Evolutionary conservation across 2,797 vertebrate species (phyloP).

Genomic region (Naso thynnoides): DNA sequence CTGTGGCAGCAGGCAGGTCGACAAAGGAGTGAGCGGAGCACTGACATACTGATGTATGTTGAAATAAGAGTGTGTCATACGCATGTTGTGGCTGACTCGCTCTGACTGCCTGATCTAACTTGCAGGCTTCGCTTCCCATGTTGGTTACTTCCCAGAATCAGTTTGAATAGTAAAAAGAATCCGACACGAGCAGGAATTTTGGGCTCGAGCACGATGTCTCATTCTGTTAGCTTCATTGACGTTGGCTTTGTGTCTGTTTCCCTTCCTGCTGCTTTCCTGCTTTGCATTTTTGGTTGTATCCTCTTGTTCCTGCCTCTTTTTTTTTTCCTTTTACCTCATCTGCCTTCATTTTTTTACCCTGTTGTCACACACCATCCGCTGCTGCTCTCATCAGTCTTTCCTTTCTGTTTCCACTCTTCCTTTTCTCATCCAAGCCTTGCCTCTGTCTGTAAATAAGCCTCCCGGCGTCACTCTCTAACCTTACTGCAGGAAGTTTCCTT

Average conservation of each 20-base stretch:
- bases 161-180: neutral
- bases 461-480: conserved; percentile 69
- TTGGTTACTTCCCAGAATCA: conserved; percentile 17
- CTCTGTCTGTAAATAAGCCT: conserved; percentile 69
- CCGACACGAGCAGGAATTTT: neutral
- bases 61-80: no score
- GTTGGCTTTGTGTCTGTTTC: conserved; percentile 40
- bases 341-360: conserved; percentile 16
- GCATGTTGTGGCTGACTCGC: neutral
- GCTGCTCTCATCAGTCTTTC: conserved; percentile 40
- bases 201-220: conserved; percentile 16
- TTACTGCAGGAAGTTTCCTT: conserved; percentile 94
- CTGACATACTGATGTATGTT: no score
- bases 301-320: neutral
- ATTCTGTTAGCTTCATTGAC: conserved; percentile 16
- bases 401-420: conserved; percentile 56
- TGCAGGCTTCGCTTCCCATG: neutral
- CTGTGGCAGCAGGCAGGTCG: no score
- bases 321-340: conserved; percentile 22
- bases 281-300: no score
- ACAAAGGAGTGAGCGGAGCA: no score
- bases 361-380: conserved; percentile 5
- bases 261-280: conserved; percentile 56
- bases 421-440: conserved; percentile 22
- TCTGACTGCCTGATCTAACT: neutral